Conservation (phyloP, 2,797 vertebrate species). For the Falco columbarius region DNA sequence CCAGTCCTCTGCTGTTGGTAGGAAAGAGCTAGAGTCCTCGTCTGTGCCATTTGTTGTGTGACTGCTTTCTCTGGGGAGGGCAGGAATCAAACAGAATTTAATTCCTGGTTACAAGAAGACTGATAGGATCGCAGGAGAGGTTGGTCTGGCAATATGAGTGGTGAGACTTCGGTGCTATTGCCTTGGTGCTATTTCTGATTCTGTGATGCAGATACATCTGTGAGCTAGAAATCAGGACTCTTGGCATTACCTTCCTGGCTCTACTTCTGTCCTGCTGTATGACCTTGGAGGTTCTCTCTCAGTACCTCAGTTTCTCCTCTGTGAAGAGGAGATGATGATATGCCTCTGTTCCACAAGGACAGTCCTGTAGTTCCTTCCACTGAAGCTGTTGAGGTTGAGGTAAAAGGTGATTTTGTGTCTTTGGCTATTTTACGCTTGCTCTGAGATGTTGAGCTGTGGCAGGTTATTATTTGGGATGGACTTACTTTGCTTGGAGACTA, state of each 20-base stretch:
- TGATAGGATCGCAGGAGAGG: background rate
- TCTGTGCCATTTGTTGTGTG: background rate
- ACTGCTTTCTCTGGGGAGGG: background rate
- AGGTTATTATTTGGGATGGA: constrained; percentile 2
- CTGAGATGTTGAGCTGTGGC: background rate
- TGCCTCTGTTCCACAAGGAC: background rate
- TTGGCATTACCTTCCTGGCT: background rate
- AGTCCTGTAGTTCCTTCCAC: background rate
- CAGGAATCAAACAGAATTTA: background rate
- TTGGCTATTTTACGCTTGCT: background rate
- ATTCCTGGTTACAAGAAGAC: background rate
- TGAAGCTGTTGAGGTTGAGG: background rate
- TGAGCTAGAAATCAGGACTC: background rate
- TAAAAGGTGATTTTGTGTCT: background rate
- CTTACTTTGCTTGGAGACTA: background rate
- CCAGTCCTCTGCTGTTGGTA: constrained; percentile 12
- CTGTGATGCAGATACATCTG: background rate
- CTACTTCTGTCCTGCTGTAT: background rate
- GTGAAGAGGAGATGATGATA: background rate
- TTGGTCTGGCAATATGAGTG: background rate
- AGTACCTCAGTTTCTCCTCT: background rate
- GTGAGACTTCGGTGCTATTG: background rate
- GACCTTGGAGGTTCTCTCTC: background rate
- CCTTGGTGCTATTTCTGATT: constrained; percentile 28
- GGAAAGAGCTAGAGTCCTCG: background rate